Conservation (phyloP, 2,888 invertebrate species). For the Drosophila neotestacea region DNA sequence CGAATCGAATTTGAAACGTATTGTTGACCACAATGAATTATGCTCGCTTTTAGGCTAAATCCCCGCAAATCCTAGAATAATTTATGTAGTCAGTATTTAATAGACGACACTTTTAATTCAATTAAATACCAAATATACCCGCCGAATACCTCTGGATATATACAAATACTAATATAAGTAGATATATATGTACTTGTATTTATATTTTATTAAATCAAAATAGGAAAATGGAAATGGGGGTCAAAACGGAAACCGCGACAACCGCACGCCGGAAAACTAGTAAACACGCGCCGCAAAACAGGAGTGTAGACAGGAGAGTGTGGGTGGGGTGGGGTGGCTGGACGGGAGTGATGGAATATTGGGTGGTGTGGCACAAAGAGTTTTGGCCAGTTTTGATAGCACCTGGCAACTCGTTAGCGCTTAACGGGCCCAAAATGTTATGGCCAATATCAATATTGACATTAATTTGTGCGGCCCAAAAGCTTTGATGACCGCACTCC, state of each 20-base stretch:
- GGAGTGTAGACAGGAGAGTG: neutral
- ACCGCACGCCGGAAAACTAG: conserved; percentile 66
- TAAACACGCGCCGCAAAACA: conserved; percentile 39
- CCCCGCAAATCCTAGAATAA: conserved; percentile 37
- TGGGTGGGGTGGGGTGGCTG: neutral
- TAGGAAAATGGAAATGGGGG: conserved; percentile 51
- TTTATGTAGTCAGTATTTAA: conserved; percentile 25
- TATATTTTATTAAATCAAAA: conserved; percentile 17
- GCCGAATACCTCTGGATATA: neutral
- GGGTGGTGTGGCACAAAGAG: neutral
- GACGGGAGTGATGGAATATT: neutral
- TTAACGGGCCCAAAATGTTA: conserved; percentile 65
- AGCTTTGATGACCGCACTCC: conserved; percentile 8
- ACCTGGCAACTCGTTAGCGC: conserved; percentile 69
- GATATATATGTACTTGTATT: conserved; percentile 4
- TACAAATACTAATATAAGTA: neutral
- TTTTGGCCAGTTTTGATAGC: conserved; percentile 38
- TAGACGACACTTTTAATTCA: conserved; percentile 21
- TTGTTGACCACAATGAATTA: conserved; percentile 20
- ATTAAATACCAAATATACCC: conserved; percentile 14
- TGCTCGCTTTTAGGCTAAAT: conserved; percentile 15
- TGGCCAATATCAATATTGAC: conserved; percentile 77
- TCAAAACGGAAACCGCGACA: conserved; percentile 58
- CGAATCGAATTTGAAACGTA: neutral
- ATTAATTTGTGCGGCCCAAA: conserved; percentile 69